Base-by-base conservation (phyloP, 2,113 vertebrate genomes). In the Grantiella picta region DNA sequence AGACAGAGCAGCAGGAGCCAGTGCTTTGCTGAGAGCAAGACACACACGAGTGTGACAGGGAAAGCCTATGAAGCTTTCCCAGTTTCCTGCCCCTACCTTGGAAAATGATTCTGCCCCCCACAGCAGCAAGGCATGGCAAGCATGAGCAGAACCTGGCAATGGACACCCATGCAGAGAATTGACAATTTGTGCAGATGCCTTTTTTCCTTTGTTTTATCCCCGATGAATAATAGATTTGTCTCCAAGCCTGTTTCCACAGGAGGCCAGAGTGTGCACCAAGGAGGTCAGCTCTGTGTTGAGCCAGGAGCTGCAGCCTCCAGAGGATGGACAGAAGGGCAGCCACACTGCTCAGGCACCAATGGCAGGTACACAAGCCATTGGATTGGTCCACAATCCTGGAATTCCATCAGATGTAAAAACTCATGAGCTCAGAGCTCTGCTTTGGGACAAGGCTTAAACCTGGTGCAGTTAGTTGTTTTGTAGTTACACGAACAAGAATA, bases 31-130 rank as follows among this genome's bases (percentile, higher is more conserved):
- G 27, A 87, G 61, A 86, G 40, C 1, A 16, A 92, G 25, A 36
- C 27, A 23, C 53, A 45, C 4, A 17, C 0, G 2, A 82, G 14
- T 1, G 2, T 0, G 15, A 71, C 0, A 3, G 59, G 59, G 33
- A 90, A 90, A 82, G 78, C 35, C 71, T 52, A 28, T 3, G 7
- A 42, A 83, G 35, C 42, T 63, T 87, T 54, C 63, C 50, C 71
- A 35, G 29, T 28, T 70, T 90, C 42, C 64, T 0, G 0, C 23
- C 49, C 40, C 52, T 66, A 5, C 54, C 71, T 50, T 54, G 40
- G 56, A 73, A 89, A 89, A 54, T 0, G 0, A 59, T 81, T 72
- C 70, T 71, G n/a, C 27, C 73, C 31, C 53, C 60, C 44, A 36
- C 1, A 8, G 56, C 35, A 64, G 49, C 68, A 65, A 86, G 52